Evolutionary conservation across 2,888 invertebrate genomes (phyloP).

Genomic region (Drosophila limbata): DNA sequence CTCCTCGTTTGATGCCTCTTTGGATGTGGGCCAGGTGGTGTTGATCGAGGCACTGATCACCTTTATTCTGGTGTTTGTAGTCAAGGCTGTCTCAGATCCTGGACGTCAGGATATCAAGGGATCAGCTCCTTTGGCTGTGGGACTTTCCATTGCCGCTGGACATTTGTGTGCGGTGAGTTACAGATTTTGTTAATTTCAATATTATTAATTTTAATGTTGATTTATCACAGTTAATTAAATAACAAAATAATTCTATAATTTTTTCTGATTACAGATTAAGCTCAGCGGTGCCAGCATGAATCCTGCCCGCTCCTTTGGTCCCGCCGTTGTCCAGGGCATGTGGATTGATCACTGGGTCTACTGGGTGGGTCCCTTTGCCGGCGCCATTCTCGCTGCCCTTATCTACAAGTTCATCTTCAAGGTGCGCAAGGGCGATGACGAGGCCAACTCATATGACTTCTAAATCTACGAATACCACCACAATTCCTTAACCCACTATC

Average conservation of each 20-base stretch:
- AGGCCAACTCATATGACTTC: slow-evolving; percentile 92
- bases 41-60: slow-evolving; percentile 94
- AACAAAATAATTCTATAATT: too few relatives aligned
- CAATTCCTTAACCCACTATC: background rate
- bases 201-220: too few relatives aligned
- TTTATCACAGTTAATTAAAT: too few relatives aligned
- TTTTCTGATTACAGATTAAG: slow-evolving; percentile 88
- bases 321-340: slow-evolving; percentile 91
- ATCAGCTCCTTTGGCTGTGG: slow-evolving; percentile 94
- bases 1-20: slow-evolving; percentile 87
- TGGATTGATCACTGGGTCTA: slow-evolving; percentile 95
- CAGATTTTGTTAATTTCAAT: too few relatives aligned
- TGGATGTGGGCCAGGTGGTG: slow-evolving; percentile 91
- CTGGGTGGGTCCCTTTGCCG: slow-evolving; percentile 94
- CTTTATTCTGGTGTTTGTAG: slow-evolving; percentile 93
- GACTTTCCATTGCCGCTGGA: slow-evolving; percentile 93
- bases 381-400: slow-evolving; percentile 91
- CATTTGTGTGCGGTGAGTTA: slow-evolving; percentile 93
- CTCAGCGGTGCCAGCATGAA: slow-evolving; percentile 96
- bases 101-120: slow-evolving; percentile 93
- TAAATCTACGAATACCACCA: slow-evolving; percentile 78
- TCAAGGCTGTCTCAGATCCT: slow-evolving; percentile 93
- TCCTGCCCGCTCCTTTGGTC: slow-evolving; percentile 95
- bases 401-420: slow-evolving; percentile 90
- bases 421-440: slow-evolving; percentile 90